Base-by-base conservation (phyloP, 2,888 invertebrate species). In the Chymomyza procnemis region DNA sequence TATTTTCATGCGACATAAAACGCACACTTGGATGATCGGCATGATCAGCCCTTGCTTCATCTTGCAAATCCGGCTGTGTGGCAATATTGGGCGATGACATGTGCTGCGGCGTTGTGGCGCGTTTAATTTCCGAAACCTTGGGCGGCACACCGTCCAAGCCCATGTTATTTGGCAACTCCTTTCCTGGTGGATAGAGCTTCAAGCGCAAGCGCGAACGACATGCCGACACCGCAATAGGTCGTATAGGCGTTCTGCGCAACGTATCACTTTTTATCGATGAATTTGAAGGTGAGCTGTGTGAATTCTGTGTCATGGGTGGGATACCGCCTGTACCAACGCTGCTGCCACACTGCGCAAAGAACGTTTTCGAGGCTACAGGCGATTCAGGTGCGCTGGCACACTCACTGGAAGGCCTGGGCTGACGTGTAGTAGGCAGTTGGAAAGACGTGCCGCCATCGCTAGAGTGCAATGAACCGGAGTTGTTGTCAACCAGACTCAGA, bases 1-100 rank as follows among this genome's bases (percentile, higher is more conserved):
- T 90, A 64, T 90, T 89, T 41, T 91, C 90, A 52, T 90, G 90
- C 0, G 90, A 91, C 85, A 89, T 88, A 14, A 90, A 89, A 0
- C 90, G 85, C 19, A 89, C 56, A 0, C 79, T 79, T 1, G 85
- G 73, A 6, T 80, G 63, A 16, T 87, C 87, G 18, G 85, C 72
- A 6, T 79, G 65, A n/a, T 87, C 87, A 19, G 76, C 76, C 3
- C 71, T 56, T 4, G 14, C 65, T 3, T 61, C 75, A 9, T 77
- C 83, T 3, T 1, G 61, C 12, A 55, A 69, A 57, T 88, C 88
- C 8, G 85, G 85, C 14, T 89, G 83, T 4, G 76, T 87, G 64
- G 90, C 86, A 75, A 91, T 91, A 77, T 91, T 90, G 18, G 91
- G 91, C 48, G 91, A 91, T 3, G 91, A 91, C 84, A 89, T 89